Evolutionary conservation across 2,113 vertebrate species (phyloP).

Genomic region (Mus spicilegus): DNA sequence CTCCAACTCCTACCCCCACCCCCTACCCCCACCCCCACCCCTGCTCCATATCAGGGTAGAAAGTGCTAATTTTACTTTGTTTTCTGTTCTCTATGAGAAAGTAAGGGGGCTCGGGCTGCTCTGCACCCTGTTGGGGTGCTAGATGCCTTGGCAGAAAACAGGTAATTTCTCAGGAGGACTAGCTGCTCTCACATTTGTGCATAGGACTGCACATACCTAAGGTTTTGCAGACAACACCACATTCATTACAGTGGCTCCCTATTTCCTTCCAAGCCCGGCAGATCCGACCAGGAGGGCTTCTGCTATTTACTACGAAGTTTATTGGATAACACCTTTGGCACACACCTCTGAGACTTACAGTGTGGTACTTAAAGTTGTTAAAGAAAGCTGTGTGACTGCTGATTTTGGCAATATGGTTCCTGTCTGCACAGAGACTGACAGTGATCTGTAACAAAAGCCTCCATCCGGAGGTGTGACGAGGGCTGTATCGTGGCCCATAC

Average conservation of each 20-base stretch:
- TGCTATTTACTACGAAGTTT: constrained; percentile 6
- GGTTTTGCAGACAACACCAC: constrained; percentile 30
- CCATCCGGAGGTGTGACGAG: not conserved
- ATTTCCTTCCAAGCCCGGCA: constrained; percentile 10
- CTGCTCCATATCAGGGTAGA: not conserved
- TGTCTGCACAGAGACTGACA: constrained; percentile 54
- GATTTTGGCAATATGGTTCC: constrained; percentile 70
- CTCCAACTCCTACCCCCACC: too few relatives aligned
- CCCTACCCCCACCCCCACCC: too few relatives aligned
- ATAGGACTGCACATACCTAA: not conserved
- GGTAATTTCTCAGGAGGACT: not conserved
- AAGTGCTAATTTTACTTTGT: not conserved
- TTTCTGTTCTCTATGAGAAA: constrained; percentile 16
- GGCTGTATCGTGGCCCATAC: not conserved
- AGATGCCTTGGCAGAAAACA: not conserved
- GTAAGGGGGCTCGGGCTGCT: not conserved
- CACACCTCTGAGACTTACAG: constrained; percentile 38
- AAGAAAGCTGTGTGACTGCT: constrained; percentile 66
- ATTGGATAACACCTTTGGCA: constrained; percentile 60
- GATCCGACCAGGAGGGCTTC: not conserved
- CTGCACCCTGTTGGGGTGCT: not conserved
- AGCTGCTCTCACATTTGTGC: constrained; percentile 21
- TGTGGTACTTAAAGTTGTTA: constrained; percentile 52
- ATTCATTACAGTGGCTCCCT: constrained; percentile 15
- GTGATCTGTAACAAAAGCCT: constrained; percentile 60